Percentiles rank a stretch among this genome's conserved stretches.
phyloP scores from a whole-genome alignment of 2,888 invertebrate species.

The Temnothorax ravouxi region DNA sequence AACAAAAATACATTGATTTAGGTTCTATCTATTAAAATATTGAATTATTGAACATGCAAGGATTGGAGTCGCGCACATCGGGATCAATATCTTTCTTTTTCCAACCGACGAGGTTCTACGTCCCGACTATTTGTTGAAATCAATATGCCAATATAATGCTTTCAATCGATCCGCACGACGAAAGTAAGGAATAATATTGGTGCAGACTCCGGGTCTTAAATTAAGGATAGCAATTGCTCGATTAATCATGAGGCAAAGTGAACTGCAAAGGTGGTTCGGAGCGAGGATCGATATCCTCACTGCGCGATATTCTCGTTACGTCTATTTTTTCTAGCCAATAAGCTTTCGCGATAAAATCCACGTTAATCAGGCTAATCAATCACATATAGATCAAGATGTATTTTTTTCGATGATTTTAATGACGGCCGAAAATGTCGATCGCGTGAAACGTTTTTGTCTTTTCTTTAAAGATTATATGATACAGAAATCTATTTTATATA shows the following conservation, averaged over 20 bases:
- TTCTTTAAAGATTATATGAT: not conserved
- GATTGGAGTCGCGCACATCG: not conserved
- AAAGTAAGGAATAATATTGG: constrained; percentile 45
- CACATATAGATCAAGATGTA: constrained; percentile 1
- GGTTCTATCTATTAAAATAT: not conserved
- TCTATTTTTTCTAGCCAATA: constrained; percentile 57
- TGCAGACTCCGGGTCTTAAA: constrained; percentile 49
- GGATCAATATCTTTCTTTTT: constrained; percentile 34
- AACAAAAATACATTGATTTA: not conserved
- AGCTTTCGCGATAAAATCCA: constrained; percentile 36
- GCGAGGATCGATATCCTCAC: constrained; percentile 43
- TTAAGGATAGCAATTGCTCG: constrained; percentile 51
- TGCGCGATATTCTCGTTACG: constrained; percentile 51
- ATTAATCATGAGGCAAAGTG: constrained; percentile 51
- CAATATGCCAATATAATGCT: constrained; percentile 48
- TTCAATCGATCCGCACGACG: constrained; percentile 31
- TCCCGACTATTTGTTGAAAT: constrained; percentile 40
- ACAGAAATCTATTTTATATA: not conserved
- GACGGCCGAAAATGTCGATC: not conserved
- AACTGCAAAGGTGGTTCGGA: constrained; percentile 40
- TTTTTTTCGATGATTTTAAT: not conserved
- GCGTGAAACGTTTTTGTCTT: not conserved
- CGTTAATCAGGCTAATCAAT: constrained; percentile 53
- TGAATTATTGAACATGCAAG: constrained; percentile 23
- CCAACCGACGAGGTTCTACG: not conserved